phyloP scores from a whole-genome alignment of 2,113 vertebrate species.

The Chamaetylas fuelleborni region DNA sequence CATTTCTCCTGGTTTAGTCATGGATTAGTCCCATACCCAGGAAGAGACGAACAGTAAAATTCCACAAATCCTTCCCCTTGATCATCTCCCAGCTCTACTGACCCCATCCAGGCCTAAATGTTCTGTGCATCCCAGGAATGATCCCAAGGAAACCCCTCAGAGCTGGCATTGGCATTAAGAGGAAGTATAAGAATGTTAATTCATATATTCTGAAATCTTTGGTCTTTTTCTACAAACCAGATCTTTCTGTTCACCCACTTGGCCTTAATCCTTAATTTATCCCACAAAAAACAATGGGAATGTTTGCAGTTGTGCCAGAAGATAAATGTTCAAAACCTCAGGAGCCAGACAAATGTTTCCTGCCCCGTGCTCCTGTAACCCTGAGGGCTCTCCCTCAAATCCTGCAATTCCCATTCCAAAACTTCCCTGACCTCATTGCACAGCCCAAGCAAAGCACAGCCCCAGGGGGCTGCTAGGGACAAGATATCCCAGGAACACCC shows the following conservation, averaged over 20 bases:
- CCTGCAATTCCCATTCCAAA: not conserved
- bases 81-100: not conserved
- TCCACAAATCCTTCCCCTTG: not conserved
- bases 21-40: not conserved
- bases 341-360: too few species aligned
- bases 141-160: not conserved
- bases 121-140: not conserved
- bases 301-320: not conserved
- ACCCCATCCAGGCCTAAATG: not conserved
- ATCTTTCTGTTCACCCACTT: not conserved
- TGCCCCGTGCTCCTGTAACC: not conserved
- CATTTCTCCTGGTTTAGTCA: not conserved
- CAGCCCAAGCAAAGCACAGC: not conserved
- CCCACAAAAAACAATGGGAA: not conserved
- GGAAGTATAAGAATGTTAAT: fast-evolving
- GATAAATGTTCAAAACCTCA: too few species aligned
- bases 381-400: fast-evolving
- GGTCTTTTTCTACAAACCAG: not conserved
- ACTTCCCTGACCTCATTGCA: not conserved
- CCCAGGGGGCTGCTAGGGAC: not conserved
- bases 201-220: not conserved
- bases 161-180: too few species aligned
- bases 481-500: fast-evolving
- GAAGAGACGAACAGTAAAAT: not conserved
- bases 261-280: not conserved